Evolutionary conservation across 2,113 vertebrate genomes (phyloP).

Genomic region (Pholis gunnellus): DNA sequence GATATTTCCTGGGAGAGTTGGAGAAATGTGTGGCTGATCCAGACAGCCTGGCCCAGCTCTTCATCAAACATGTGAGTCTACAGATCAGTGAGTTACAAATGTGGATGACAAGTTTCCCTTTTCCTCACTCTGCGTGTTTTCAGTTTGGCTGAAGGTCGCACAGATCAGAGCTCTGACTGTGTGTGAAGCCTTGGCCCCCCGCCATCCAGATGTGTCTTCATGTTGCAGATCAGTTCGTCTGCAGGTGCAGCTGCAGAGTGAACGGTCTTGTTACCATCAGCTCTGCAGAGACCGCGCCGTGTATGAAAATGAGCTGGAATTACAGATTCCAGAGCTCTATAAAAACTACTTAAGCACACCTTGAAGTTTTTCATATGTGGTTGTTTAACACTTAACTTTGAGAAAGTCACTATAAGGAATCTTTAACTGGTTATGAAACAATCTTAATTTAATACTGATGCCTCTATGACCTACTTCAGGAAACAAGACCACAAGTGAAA

Average conservation of each 20-base stretch:
- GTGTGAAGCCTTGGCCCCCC: conserved; percentile 17
- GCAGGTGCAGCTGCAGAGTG: conserved; percentile 44
- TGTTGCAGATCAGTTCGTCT: conserved; percentile 21
- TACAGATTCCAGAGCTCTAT: conserved; percentile 14
- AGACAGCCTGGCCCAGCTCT: conserved; percentile 88
- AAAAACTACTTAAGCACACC: background rate
- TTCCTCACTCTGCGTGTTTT: conserved; percentile 22
- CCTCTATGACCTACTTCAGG: background rate
- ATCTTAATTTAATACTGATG: background rate
- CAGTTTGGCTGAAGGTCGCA: conserved; percentile 24
- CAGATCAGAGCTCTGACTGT: conserved; percentile 13
- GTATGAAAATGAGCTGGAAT: conserved; percentile 30
- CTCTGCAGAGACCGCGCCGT: background rate
- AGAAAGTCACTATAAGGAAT: background rate
- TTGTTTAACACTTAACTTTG: conserved; percentile 11
- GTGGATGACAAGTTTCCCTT: conserved; percentile 1
- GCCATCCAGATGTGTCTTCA: conserved; percentile 53
- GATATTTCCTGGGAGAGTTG: conserved; percentile 90
- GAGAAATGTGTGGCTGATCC: conserved; percentile 88
- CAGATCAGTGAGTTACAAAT: conserved; percentile 25
- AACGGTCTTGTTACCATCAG: conserved; percentile 8
- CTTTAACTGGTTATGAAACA: background rate
- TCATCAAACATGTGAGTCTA: conserved; percentile 91
- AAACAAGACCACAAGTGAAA: background rate
- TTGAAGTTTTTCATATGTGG: background rate